Percentiles rank a stretch among this genome's conserved stretches.
Conservation (phyloP, 2,888 invertebrate species). For the Macaria liturata region DNA sequence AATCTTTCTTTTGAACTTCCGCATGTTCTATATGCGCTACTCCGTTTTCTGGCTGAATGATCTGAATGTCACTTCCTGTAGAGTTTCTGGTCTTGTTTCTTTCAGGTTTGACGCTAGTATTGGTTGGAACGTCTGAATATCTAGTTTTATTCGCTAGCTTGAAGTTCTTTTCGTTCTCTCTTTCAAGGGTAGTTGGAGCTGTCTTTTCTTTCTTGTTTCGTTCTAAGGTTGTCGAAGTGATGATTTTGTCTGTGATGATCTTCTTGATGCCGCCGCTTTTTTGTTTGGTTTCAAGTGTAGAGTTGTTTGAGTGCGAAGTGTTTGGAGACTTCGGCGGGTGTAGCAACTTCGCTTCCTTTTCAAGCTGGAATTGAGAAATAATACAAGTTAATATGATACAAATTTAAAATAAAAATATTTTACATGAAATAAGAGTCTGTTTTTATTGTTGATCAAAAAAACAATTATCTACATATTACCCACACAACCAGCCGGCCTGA, state of each 20-base stretch:
- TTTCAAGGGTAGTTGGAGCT: constrained; percentile 71
- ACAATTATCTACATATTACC: too few relatives aligned
- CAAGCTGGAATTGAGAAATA: constrained; percentile 65
- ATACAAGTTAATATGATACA: constrained; percentile 12
- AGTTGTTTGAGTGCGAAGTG: constrained; percentile 74
- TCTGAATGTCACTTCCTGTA: constrained; percentile 66
- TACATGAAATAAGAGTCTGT: too few relatives aligned
- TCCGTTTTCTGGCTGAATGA: constrained; percentile 71
- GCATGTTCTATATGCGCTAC: constrained; percentile 67
- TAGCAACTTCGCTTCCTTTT: constrained; percentile 73
- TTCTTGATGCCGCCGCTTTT: constrained; percentile 77
- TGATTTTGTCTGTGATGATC: constrained; percentile 76
- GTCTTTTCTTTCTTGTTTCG: constrained; percentile 76
- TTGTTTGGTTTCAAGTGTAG: constrained; percentile 76
- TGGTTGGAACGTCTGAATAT: constrained; percentile 58
- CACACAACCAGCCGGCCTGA: too few relatives aligned
- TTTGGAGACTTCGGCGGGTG: constrained; percentile 76
- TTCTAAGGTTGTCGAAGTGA: constrained; percentile 72
- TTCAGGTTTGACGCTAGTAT: constrained; percentile 58
- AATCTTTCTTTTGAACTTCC: constrained; percentile 81
- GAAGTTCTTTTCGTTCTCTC: constrained; percentile 77
- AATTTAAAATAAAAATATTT: too few relatives aligned
- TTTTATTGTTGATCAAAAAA: too few relatives aligned
- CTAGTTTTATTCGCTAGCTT: constrained; percentile 67
- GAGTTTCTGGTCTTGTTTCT: constrained; percentile 68